A percentile compares a stretch with the other conserved stretches of the same genome.
phyloP scores from a whole-genome alignment of 2,888 invertebrate genomes.

The Polietes domitor region DNA sequence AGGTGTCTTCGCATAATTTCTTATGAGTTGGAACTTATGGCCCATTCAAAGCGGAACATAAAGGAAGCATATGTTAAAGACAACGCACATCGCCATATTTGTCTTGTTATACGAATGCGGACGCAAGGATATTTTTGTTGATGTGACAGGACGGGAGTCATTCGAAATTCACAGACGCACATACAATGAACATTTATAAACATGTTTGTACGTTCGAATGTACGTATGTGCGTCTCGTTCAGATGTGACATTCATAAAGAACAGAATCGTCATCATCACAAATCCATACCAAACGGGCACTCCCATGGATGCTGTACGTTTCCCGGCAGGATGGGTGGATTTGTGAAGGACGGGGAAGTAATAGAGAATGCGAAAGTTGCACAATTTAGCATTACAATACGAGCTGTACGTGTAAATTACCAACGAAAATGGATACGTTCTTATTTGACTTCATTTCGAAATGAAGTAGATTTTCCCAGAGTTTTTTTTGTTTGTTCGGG shows the following conservation, averaged over 20 bases:
- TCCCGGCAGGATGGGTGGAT: not conserved
- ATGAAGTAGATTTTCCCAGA: not conserved
- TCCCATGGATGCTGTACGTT: not conserved
- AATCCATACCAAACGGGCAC: constrained; percentile 24
- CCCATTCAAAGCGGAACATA: constrained; percentile 19
- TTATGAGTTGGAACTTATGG: constrained; percentile 33
- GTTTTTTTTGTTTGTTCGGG: not conserved
- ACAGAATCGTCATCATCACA: constrained; percentile 23
- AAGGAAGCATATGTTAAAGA: constrained; percentile 24
- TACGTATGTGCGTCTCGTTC: not conserved
- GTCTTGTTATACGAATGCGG: not conserved
- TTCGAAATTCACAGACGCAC: constrained; percentile 26
- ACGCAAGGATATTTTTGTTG: constrained; percentile 21
- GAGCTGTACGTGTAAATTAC: constrained; percentile 62
- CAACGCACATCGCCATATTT: not conserved
- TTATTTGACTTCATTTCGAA: constrained; percentile 7
- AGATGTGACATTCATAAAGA: constrained; percentile 42
- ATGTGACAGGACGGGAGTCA: constrained; percentile 16
- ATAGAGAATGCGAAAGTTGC: constrained; percentile 29
- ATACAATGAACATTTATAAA: constrained; percentile 27
- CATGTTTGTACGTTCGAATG: not conserved
- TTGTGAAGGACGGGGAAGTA: not conserved
- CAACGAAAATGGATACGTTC: constrained; percentile 15
- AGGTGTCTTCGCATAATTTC: constrained; percentile 30
- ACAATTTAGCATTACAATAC: constrained; percentile 62